These are phyloP conservation scores for Odontomyia ornata DNA, from an alignment of 2,888 invertebrate species.

Conservation along the genomic window DNA sequence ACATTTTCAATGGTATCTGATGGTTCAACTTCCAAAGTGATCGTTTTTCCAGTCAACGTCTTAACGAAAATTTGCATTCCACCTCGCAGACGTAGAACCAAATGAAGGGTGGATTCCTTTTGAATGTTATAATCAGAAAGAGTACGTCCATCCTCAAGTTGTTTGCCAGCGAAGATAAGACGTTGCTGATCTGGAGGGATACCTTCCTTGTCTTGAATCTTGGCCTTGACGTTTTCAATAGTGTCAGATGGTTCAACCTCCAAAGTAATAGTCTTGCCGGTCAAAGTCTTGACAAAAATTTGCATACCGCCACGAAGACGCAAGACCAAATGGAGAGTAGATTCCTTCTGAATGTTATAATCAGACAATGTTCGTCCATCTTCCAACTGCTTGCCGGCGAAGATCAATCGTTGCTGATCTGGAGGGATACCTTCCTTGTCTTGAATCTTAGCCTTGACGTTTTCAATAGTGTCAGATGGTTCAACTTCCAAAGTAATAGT, in stretches of 20 bases:
- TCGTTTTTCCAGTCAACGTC: neutral
- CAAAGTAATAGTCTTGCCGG: slow-evolving; percentile 46
- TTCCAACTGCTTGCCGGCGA: slow-evolving; percentile 47
- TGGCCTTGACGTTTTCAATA: slow-evolving; percentile 46
- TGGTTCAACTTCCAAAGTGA: neutral
- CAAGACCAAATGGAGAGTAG: slow-evolving; percentile 42
- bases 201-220: slow-evolving; percentile 47
- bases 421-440: slow-evolving; percentile 48
- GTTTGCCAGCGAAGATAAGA: slow-evolving; percentile 46
- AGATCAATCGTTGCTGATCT: slow-evolving; percentile 47
- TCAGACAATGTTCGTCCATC: slow-evolving; percentile 46
- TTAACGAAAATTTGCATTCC: slow-evolving; percentile 29
- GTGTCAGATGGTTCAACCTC: slow-evolving; percentile 47
- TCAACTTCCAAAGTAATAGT: slow-evolving; percentile 56
- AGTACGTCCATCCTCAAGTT: slow-evolving; percentile 46
- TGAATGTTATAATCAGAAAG: slow-evolving; percentile 46
- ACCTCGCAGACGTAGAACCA: slow-evolving; percentile 46
- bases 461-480: slow-evolving; percentile 50
- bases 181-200: slow-evolving; percentile 47
- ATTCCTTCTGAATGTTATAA: slow-evolving; percentile 47
- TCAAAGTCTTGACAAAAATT: slow-evolving; percentile 46
- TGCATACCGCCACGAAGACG: slow-evolving; percentile 47
- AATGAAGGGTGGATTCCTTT: slow-evolving; percentile 46
- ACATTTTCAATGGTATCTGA: neutral
- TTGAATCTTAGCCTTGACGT: slow-evolving; percentile 46